Evolutionary conservation across 2,797 vertebrate species (phyloP).

Genomic region (Amniataba percoides): DNA sequence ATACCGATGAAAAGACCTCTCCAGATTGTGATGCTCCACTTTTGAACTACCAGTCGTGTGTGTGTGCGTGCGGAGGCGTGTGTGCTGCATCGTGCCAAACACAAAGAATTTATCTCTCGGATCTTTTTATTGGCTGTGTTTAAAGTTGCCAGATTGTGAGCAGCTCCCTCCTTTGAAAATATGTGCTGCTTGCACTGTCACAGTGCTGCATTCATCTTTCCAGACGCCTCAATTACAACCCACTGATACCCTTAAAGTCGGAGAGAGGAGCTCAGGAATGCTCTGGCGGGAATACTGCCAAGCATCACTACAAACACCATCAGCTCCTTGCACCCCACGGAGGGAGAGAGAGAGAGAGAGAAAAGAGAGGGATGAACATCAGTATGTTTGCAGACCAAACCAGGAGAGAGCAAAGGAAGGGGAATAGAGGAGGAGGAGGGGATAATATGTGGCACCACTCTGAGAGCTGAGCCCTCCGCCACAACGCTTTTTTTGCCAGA

Average conservation of each 20-base stretch:
- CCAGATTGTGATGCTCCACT: slow-evolving; percentile 46
- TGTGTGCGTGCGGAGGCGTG: slow-evolving; percentile 48
- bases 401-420: slow-evolving; percentile 40
- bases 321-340: slow-evolving; percentile 61
- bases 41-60: slow-evolving; percentile 71
- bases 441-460: slow-evolving; percentile 81
- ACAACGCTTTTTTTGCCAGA: slow-evolving; percentile 85
- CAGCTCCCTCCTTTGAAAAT: slow-evolving; percentile 70
- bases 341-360: slow-evolving; percentile 25
- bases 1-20: slow-evolving; percentile 38
- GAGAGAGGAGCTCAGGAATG: slow-evolving; percentile 75
- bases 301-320: slow-evolving; percentile 71
- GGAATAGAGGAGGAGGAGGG: slow-evolving; percentile 44
- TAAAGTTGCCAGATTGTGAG: slow-evolving; percentile 77
- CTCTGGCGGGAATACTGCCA: slow-evolving; percentile 74
- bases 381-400: slow-evolving; percentile 70
- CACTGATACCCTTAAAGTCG: slow-evolving; percentile 70
- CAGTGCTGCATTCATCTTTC: slow-evolving; percentile 67
- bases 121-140: slow-evolving; percentile 78
- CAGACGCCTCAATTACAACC: slow-evolving; percentile 78
- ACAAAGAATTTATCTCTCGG: slow-evolving; percentile 62
- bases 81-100: slow-evolving; percentile 59
- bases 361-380: slow-evolving; percentile 32
- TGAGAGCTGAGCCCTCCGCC: slow-evolving; percentile 78
- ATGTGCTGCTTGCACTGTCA: slow-evolving; percentile 59